Evolutionary conservation across 2,888 invertebrate genomes (phyloP), one percentile per base, ranked within the genome.

Genomic region (Nowickia ferox): DNA sequence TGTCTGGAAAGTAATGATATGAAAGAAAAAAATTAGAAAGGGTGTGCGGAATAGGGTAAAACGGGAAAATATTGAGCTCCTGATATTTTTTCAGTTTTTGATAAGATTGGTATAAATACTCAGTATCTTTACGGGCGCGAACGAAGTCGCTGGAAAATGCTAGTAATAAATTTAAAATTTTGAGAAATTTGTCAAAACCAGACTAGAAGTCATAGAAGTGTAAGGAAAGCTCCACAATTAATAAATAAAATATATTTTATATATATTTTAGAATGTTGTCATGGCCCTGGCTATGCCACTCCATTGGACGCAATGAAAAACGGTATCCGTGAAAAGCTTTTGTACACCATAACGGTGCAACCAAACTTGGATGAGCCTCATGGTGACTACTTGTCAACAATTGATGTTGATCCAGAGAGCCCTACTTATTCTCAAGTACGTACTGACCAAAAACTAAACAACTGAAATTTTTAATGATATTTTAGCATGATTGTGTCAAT

Each of bases 271-370:
- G 92, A 87, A 68, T 91, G 92, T 77, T 92, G 92, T 61, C 89
- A 89, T 87, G 96, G 96, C 17, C 97, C 97, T 9, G 97, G 97
- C 1, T 97, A 96, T 92, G 94, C 95, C 69, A 95, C 95, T n/a
- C 97, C 97, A 0, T 90, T 95, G 88, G 97, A 96, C 72, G 99
- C 99, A 0, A 96, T 97, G 94, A 94, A 93, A 87, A 94, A 95
- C 88, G 98, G 98, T 0, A 96, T 97, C 0, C 94, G 95, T 68
- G 99, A 99, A 91, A 95, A 96, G 91, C 93, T 99, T 11, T 93
- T 99, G 15, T 99, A 99, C 92, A 96, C 98, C n/a, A 95, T 97
- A 38, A 97, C 98, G 89, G 95, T 98, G 57, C 96, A 97, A 89
- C 97, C 97, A 0, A 95, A 96, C 88, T 90, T 92, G 44, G 91